Evolutionary conservation across 2,113 vertebrate genomes (phyloP).

Genomic region (Vanacampus margaritifer): DNA sequence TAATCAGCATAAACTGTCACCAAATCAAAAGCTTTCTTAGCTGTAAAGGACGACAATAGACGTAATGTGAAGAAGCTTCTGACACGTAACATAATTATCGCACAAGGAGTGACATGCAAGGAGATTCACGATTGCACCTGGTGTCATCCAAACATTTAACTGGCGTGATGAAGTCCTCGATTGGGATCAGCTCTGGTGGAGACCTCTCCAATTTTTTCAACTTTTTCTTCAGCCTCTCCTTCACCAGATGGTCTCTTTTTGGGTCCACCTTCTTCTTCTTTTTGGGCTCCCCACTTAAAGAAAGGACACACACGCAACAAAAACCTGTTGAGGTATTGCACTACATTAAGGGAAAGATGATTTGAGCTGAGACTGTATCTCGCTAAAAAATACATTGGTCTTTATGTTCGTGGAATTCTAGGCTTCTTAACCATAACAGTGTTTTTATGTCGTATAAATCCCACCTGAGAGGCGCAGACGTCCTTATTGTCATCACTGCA

Average conservation of each 20-base stretch:
- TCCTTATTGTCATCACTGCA: slow-evolving; percentile 73
- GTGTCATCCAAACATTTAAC: slow-evolving; percentile 75
- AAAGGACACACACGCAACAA: slow-evolving; percentile 8
- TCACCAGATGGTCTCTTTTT: slow-evolving; percentile 76
- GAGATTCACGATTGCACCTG: slow-evolving; percentile 67
- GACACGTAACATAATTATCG: neutral
- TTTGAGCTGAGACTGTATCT: neutral
- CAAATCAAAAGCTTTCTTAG: too few species aligned
- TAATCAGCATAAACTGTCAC: too few species aligned
- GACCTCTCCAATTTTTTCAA: slow-evolving; percentile 85
- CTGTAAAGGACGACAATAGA: too few species aligned
- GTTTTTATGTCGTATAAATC: neutral
- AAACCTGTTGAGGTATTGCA: neutral
- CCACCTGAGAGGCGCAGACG: slow-evolving; percentile 81
- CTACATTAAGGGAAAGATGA: too few species aligned
- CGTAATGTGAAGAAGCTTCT: too few species aligned
- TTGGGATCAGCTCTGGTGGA: slow-evolving; percentile 85
- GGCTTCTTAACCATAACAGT: too few species aligned
- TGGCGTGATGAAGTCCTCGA: slow-evolving; percentile 85
- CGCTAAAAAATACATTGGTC: neutral
- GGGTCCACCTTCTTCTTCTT: slow-evolving; percentile 94
- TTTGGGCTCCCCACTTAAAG: slow-evolving; percentile 85
- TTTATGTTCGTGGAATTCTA: neutral
- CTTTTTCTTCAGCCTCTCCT: slow-evolving; percentile 86
- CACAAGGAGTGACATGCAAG: neutral